Conservation (phyloP, 2,888 invertebrate species). For the Gibbula magus region DNA sequence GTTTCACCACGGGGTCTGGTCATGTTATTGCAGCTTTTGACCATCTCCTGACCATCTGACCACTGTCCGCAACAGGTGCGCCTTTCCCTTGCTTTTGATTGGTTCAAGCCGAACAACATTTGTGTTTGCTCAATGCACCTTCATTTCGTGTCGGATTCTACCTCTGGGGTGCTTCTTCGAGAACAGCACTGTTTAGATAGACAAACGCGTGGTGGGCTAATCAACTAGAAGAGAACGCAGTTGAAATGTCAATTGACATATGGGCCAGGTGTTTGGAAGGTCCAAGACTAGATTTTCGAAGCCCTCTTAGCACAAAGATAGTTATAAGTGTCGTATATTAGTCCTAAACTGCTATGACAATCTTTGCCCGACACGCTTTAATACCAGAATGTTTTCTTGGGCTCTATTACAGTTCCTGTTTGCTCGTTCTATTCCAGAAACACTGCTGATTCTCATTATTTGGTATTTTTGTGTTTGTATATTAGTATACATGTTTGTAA, state of each 20-base stretch:
- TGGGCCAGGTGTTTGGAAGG: neutral
- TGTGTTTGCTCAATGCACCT: constrained; percentile 11
- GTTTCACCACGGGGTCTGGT: too few relatives aligned
- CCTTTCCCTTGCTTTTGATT: neutral
- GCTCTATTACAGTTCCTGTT: too few relatives aligned
- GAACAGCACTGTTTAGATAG: neutral
- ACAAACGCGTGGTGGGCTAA: constrained; percentile 10
- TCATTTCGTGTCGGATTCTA: constrained; percentile 14
- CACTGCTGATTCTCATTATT: too few relatives aligned
- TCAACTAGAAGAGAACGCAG: constrained; percentile 14
- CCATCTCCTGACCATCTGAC: neutral
- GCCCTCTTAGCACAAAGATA: too few relatives aligned
- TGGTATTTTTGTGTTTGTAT: too few relatives aligned
- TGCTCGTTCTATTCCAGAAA: too few relatives aligned
- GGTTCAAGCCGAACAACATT: neutral
- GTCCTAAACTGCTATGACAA: too few relatives aligned
- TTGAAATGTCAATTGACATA: constrained; percentile 3
- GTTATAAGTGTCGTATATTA: too few relatives aligned
- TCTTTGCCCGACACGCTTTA: too few relatives aligned
- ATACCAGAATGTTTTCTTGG: too few relatives aligned
- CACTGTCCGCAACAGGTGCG: neutral
- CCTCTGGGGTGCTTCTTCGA: neutral
- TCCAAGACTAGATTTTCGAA: neutral
- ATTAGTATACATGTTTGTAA: too few relatives aligned
- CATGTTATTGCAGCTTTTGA: neutral